Evolutionary conservation across 2,797 vertebrate genomes (phyloP).

Genomic region (Synanceia verrucosa): DNA sequence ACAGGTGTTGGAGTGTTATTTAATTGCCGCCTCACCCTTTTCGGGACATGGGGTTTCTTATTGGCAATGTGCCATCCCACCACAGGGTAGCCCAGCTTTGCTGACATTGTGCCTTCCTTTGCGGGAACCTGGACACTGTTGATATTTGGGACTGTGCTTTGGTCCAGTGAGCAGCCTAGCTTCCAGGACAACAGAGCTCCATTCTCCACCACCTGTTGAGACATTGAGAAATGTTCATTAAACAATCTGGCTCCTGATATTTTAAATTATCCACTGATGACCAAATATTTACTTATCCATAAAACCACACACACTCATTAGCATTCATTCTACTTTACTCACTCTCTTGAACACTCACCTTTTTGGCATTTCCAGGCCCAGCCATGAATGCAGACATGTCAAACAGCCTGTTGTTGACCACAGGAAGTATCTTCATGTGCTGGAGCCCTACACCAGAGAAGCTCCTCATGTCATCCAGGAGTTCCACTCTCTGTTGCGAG

Average conservation of each 20-base stretch:
- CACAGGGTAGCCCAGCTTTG: constrained; percentile 93
- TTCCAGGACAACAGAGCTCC: constrained; percentile 97
- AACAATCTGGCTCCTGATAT: background rate
- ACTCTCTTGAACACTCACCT: constrained; percentile 75
- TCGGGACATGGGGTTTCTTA: constrained; percentile 93
- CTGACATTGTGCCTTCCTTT: constrained; percentile 95
- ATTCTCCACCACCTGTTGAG: constrained; percentile 88
- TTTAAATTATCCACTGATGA: background rate
- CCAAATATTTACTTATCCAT: background rate
- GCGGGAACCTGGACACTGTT: constrained; percentile 91
- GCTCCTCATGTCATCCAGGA: constrained; percentile 90
- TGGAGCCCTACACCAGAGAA: constrained; percentile 91
- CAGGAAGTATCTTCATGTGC: constrained; percentile 94
- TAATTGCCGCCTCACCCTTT: constrained; percentile 90
- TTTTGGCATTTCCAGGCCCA: constrained; percentile 97
- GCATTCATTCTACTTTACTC: background rate
- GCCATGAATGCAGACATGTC: constrained; percentile 99
- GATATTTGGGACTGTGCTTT: constrained; percentile 92
- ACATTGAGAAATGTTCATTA: background rate
- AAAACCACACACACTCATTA: background rate
- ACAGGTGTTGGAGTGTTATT: constrained; percentile 91
- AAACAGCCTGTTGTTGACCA: constrained; percentile 97
- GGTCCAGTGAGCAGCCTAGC: constrained; percentile 93
- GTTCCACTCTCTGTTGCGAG: constrained; percentile 88
- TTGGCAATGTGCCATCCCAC: constrained; percentile 99